Evolutionary conservation across 2,888 invertebrate species (phyloP).

Genomic region (Chloromyia formosa): DNA sequence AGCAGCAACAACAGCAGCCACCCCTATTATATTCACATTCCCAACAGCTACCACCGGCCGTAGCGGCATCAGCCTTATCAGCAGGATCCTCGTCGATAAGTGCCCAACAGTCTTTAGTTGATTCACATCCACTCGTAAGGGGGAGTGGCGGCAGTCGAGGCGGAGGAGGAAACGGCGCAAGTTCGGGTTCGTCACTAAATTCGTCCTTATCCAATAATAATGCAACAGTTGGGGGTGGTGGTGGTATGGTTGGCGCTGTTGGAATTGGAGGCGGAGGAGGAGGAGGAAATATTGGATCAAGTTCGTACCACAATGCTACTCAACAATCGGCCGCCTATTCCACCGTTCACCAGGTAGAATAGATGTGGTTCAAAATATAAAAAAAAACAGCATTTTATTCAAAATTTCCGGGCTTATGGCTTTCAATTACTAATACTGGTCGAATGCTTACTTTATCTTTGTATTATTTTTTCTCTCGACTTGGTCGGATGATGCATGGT

Average conservation of each 20-base stretch:
- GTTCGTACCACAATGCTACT: conserved; percentile 51
- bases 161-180: conserved; percentile 14
- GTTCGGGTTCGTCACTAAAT: conserved; percentile 5
- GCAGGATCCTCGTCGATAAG: background rate
- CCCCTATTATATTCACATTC: conserved; percentile 45
- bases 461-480: too few species aligned
- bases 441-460: too few species aligned
- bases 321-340: conserved; percentile 57
- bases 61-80: background rate
- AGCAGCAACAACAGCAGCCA: conserved; percentile 47
- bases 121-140: conserved; percentile 21
- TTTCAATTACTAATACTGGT: conserved; percentile 12
- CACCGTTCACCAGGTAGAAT: conserved; percentile 59
- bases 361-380: conserved; percentile 45
- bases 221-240: conserved; percentile 22
- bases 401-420: conserved; percentile 1
- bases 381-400: background rate
- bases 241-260: conserved; percentile 34
- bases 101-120: conserved; percentile 27
- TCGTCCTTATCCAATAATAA: conserved; percentile 30
- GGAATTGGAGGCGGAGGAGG: conserved; percentile 44
- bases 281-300: conserved; percentile 54
- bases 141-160: conserved; percentile 33
- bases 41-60: conserved; percentile 32
- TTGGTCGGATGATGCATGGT: too few species aligned